These are phyloP conservation scores for Lamproptera curius DNA, from an alignment of 2,888 invertebrate species.

Conservation along the genomic window DNA sequence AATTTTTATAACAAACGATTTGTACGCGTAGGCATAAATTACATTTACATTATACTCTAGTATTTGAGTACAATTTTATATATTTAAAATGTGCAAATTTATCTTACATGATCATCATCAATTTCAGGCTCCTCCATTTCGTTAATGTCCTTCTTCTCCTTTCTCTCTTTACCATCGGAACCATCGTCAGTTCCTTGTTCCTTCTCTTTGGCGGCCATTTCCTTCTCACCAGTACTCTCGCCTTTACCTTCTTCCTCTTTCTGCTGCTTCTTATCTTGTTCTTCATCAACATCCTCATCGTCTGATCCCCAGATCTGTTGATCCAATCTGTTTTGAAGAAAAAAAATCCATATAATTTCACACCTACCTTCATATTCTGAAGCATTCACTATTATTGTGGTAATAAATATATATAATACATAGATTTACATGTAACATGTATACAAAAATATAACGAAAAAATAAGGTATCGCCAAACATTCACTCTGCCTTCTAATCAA, in stretches of 20 bases:
- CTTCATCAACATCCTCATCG: constrained; percentile 82
- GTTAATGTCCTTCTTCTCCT: constrained; percentile 85
- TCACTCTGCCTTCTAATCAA: too few species aligned
- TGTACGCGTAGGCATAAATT: too few species aligned
- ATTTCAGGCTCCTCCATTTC: constrained; percentile 89
- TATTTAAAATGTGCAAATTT: not conserved
- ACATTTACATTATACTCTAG: too few species aligned
- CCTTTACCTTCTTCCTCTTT: constrained; percentile 80
- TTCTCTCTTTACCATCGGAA: constrained; percentile 74
- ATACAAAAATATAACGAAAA: too few species aligned
- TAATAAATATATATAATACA: too few species aligned
- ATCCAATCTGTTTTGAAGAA: constrained; percentile 82
- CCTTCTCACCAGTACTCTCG: constrained; percentile 82
- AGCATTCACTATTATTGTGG: too few species aligned
- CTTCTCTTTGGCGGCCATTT: constrained; percentile 85
- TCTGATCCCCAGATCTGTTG: constrained; percentile 92
- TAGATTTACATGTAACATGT: too few species aligned
- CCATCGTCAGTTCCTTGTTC: constrained; percentile 77
- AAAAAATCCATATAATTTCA: too few species aligned
- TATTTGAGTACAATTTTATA: not conserved
- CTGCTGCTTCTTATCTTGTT: constrained; percentile 68
- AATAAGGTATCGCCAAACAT: too few species aligned
- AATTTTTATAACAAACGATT: too few species aligned
- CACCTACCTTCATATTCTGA: too few species aligned
- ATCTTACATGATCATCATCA: constrained; percentile 85